phyloP scores from a whole-genome alignment of 2,113 vertebrate species.

The Pampusana beccarii region DNA sequence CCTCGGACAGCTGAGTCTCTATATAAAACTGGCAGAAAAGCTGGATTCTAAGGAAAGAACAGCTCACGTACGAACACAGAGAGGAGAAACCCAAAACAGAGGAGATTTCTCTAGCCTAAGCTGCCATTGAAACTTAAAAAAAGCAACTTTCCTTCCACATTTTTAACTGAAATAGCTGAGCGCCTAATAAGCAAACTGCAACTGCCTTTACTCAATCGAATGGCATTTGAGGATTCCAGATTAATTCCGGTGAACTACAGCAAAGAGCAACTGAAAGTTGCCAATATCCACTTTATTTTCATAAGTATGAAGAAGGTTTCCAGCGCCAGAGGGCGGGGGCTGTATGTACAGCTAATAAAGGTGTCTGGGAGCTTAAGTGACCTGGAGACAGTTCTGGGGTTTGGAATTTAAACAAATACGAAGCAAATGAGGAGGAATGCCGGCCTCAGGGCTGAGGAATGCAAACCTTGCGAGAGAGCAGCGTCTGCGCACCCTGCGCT shows the following conservation, averaged over 20 bases:
- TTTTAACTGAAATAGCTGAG: neutral
- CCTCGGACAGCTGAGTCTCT: neutral
- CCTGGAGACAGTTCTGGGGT: neutral
- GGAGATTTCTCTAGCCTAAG: neutral
- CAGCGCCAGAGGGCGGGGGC: neutral
- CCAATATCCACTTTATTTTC: neutral
- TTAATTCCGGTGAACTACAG: neutral
- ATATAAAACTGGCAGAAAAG: neutral
- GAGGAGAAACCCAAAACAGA: neutral
- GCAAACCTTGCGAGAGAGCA: neutral
- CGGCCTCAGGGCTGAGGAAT: neutral
- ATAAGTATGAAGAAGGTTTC: neutral
- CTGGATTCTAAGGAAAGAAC: neutral
- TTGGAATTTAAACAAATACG: neutral
- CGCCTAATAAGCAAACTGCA: neutral
- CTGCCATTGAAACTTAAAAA: neutral
- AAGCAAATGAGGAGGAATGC: neutral
- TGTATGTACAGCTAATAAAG: neutral
- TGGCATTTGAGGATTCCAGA: constrained; percentile 22
- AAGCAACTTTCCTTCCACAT: neutral
- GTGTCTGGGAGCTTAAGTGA: neutral
- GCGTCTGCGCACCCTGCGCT: neutral
- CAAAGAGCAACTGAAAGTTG: neutral
- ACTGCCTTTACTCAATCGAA: neutral
- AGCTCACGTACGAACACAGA: neutral